Percentiles rank a stretch among this genome's conserved stretches.
Conservation (phyloP, 1,140 invertebrate genomes). For the Adelges cooleyi region DNA sequence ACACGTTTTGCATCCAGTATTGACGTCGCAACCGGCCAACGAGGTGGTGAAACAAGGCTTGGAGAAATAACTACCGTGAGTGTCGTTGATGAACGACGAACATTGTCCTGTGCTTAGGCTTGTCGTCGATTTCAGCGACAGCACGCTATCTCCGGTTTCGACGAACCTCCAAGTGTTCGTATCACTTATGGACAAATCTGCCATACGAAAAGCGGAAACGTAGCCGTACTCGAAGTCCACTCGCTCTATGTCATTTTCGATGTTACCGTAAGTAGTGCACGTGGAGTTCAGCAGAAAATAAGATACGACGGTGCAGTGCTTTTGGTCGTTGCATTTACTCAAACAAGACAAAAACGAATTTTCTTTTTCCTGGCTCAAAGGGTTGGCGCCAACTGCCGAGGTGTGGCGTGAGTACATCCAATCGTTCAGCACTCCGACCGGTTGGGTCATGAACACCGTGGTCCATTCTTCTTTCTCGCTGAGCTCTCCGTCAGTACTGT, state of each 20-base stretch:
- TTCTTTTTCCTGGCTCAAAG: background rate
- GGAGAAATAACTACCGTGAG: constrained; percentile 3
- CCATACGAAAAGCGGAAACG: background rate
- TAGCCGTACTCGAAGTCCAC: background rate
- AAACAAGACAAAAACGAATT: background rate
- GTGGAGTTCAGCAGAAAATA: background rate
- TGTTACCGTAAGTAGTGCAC: background rate
- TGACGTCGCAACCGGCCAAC: background rate
- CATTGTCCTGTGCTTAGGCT: background rate
- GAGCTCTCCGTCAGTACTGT: background rate
- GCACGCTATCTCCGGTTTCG: background rate
- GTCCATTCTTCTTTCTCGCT: constrained; percentile 14
- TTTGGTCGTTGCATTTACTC: background rate
- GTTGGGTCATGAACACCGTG: constrained; percentile 27
- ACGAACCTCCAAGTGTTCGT: background rate
- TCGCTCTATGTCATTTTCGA: background rate
- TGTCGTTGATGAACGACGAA: constrained; percentile 5
- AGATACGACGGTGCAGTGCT: background rate
- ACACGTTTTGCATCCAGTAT: background rate
- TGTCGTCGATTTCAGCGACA: background rate
- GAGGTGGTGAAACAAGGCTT: constrained; percentile 3
- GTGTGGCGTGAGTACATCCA: constrained; percentile 26
- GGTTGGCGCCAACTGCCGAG: background rate
- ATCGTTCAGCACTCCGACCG: constrained; percentile 5
- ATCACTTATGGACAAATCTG: background rate